Evolutionary conservation across 2,888 invertebrate genomes (phyloP), one percentile per base, ranked within the genome.

Genomic region (Drosophila pseudotakahashii): DNA sequence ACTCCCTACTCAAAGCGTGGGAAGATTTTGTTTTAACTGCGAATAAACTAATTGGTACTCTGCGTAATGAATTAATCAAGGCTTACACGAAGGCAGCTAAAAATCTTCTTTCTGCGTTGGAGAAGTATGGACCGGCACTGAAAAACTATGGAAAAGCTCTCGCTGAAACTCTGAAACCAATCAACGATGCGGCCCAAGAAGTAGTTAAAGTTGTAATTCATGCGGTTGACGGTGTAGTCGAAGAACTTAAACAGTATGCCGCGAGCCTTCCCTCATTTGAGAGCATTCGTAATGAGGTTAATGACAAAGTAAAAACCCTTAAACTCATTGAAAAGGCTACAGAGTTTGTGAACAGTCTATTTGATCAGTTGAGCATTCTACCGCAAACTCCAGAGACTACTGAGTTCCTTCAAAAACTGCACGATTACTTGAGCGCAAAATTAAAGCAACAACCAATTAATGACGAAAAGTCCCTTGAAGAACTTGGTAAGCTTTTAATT

Each of bases 351-450:
- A 92, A 93, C 39, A 94, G 95, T 68, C 75, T 94, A 0, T 93
- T 94, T 72, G 92, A 92, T 2, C 92, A 94, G 3, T 55, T 95
- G 19, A 94, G 94, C 48, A 93, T 93, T 10, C 83, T 94, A 10
- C 88, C 95, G 51, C 95, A 95, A 6, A 94, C 95, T 0, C 93
- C 93, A 0, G 96, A 96, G 87, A 89, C 94, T 5, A 93, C 93
- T 67, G 93, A 94, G 16, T 93, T 96, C 76, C 90, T 95, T 39
- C 93, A 94, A 45, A 92, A 94, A 13, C 87, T 95, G 42, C 93
- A 93, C 69, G 92, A 93, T 9, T 97, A 96, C 90, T 81, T 95
- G 2, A 92, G 94, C 67, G 94, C 95, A 93, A 95, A 95, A 93
- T 89, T 95, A 26, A 93, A 93, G 52, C 92, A 94, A 81, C 89